phyloP scores from a whole-genome alignment of 1,140 invertebrate genomes.

The Lordiphosa clarofinis region DNA sequence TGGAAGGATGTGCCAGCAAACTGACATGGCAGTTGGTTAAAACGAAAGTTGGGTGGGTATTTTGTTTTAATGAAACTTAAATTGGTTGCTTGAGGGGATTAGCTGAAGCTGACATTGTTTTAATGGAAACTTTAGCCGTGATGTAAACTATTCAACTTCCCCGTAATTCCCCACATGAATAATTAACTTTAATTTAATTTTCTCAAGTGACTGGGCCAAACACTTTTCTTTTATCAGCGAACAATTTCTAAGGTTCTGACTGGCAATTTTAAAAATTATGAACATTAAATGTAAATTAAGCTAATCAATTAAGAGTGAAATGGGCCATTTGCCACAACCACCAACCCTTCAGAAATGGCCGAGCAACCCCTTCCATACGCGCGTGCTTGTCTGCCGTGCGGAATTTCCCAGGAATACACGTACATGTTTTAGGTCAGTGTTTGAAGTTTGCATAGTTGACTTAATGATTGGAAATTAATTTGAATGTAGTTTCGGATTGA shows the following conservation, averaged over 20 bases:
- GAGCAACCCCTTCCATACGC: constrained; percentile 19
- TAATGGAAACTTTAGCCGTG: too few relatives aligned
- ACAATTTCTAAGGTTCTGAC: constrained; percentile 1
- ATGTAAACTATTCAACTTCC: too few relatives aligned
- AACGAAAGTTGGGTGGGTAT: constrained; percentile 9
- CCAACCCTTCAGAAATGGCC: constrained; percentile 50
- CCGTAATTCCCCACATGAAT: constrained; percentile 68
- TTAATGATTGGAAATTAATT: constrained; percentile 76
- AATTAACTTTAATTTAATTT: constrained; percentile 74
- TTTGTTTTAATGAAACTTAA: constrained; percentile 1
- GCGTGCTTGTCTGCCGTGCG: constrained; percentile 28
- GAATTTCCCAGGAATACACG: constrained; percentile 11
- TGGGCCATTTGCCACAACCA: constrained; percentile 40
- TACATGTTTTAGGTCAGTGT: constrained; percentile 15
- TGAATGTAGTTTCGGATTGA: not conserved
- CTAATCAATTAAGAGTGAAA: constrained; percentile 63
- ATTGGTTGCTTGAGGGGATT: constrained; percentile 1
- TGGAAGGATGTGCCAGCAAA: constrained; percentile 22
- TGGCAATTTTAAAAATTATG: constrained; percentile 57
- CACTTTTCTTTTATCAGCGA: constrained; percentile 38
- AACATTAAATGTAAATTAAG: constrained; percentile 72
- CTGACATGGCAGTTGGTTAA: constrained; percentile 10
- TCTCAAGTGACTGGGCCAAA: constrained; percentile 22
- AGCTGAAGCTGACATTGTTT: too few relatives aligned
- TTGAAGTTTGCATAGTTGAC: constrained; percentile 46